Base-by-base conservation (phyloP, 2,113 vertebrate species). In the Bombycilla garrulus region DNA sequence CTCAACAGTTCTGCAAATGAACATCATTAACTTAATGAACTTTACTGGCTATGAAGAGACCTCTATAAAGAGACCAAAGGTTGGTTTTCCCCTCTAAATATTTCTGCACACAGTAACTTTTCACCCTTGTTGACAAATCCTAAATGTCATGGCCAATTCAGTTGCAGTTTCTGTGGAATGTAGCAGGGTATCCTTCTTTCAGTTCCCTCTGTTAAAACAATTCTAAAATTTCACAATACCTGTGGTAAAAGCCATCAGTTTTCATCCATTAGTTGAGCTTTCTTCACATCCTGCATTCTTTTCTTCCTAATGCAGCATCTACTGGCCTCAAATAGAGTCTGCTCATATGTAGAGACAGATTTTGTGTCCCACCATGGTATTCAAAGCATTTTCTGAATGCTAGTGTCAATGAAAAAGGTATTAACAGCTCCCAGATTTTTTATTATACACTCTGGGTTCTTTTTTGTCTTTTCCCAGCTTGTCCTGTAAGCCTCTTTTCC, bases 321-420 rank as follows among this genome's bases (percentile, higher is more conserved):
- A 12, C 29, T 45, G 21, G 11, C 23, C 70, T 61, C 60, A 81
- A 35, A 56, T 8, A 40, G 17, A 14, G 19, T 22, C 36, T 70
- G 13, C 10, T 2, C 0, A 5, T 26, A 71, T 3, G 5, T 42
- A 64, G 25, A 53, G 17, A 1, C 19, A 83, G 21, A 51, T n/a
- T 12, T 10, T 81, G 6, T 69, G 15, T 17, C 31, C 22, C 48
- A 67, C 12, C 6, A 25, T 1, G 1, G 5, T 22, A 54, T 44
- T 77, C 14, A 54, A 25, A 64, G 38, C n/a, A 35, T 71, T 85
- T 87, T 74, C 42, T 74, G 38, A 61, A 74, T 28, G 48, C 15
- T 15, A 47, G 7, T 42, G 23, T 31, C 33, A 40, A 42, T 69
- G 33, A 42, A 48, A 25, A 61, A 35, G 24, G 6, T 73, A 13